These are phyloP conservation scores for Calcarius lapponicus DNA, from an alignment of 2,797 vertebrate genomes.

Conservation along the genomic window DNA sequence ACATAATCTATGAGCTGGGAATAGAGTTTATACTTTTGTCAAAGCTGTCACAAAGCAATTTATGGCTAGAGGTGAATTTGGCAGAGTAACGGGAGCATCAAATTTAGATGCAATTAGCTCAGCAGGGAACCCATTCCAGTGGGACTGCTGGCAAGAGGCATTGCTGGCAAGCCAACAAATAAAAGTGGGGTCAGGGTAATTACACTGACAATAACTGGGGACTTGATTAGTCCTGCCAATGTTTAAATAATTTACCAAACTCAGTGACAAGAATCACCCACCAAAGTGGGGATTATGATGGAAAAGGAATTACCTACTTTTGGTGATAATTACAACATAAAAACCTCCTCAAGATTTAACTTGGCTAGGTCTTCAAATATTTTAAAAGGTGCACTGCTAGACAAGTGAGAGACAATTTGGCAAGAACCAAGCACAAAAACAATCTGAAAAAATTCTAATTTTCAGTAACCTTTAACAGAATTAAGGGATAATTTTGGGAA, in stretches of 20 bases:
- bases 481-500: neutral
- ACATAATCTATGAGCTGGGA: neutral
- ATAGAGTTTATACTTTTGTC: neutral
- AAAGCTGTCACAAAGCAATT: neutral
- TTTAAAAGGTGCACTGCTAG: neutral
- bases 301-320: neutral
- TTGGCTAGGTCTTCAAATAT: neutral
- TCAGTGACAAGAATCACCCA: neutral
- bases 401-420: neutral
- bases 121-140: neutral
- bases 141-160: neutral
- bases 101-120: slow-evolving; percentile 11
- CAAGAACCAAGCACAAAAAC: neutral
- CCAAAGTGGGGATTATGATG: neutral
- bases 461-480: neutral
- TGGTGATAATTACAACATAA: neutral
- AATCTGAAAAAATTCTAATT: neutral
- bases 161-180: neutral
- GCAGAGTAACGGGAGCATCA: neutral
- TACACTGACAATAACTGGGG: neutral
- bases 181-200: neutral
- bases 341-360: neutral
- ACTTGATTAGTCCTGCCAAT: neutral
- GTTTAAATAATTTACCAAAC: neutral
- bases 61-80: neutral